Percentiles rank a stretch among this genome's conserved stretches.
Conservation (phyloP, 2,797 vertebrate genomes). For the Calcarius lapponicus region DNA sequence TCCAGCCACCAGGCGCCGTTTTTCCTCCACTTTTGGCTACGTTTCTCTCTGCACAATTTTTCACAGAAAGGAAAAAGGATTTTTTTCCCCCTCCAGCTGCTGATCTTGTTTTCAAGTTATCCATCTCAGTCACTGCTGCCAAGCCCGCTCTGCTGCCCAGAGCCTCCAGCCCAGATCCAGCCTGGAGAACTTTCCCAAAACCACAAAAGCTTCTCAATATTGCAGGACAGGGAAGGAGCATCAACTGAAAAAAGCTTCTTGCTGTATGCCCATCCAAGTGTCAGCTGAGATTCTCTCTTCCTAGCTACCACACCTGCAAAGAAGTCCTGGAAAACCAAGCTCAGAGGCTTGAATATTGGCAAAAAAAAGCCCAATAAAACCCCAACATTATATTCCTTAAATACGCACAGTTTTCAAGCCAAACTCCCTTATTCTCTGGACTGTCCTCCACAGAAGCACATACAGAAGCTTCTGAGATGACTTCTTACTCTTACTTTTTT, state of each 20-base stretch:
- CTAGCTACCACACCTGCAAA: neutral
- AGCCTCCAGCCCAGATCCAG: neutral
- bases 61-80: neutral
- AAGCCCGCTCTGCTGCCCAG: neutral
- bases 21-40: neutral
- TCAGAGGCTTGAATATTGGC: neutral
- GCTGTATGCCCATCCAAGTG: neutral
- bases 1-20: neutral
- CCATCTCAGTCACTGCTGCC: neutral
- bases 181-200: fast-evolving
- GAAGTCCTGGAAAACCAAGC: neutral
- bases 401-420: neutral
- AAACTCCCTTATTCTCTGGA: neutral
- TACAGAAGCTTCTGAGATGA: neutral
- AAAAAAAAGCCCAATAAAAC: neutral
- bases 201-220: neutral
- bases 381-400: neutral
- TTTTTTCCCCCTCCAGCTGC: neutral
- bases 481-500: neutral
- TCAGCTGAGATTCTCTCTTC: neutral
- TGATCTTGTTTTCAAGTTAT: neutral
- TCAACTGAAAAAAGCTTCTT: neutral
- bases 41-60: neutral
- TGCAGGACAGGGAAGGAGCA: neutral
- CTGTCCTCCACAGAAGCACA: neutral